Base-by-base conservation (phyloP, 2,113 vertebrate genomes). In the Anarrhichthys ocellatus region DNA sequence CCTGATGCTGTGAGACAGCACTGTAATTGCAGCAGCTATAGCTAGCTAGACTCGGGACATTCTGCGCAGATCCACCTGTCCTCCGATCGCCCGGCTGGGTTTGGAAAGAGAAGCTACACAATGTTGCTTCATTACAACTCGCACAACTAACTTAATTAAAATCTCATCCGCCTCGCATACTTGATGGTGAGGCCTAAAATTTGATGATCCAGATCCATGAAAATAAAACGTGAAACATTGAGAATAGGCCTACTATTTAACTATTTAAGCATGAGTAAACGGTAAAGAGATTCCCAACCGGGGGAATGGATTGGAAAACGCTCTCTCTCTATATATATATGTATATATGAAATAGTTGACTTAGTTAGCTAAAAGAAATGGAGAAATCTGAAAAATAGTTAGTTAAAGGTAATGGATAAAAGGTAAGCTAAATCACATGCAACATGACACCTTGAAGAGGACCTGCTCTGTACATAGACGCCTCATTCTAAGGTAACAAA, bases 21-120 rank as follows among this genome's bases (percentile, higher is more conserved):
- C 87, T 91, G 84, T 90, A 93, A 93, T 92, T 92, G 81, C 79
- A 83, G 67, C 81, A 87, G 80, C 88, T 73, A 29, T 29, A 83
- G 69, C 78, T 70, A 48, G 83, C 64, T 78, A 72, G 88, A 89
- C 91, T 89, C 68, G 38, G 89, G 92, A 90, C 32, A 75, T 89
- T 81, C 85, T 75, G 77, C 42, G 64, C 84, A 82, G 77, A 84
- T 61, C 78, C 77, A 86, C 76, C 83, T 88, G 88, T 87, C 80
- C 72, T 73, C 17, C 68, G 6, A 71, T 85, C 74, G 61, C 83
- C 81, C 62, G 69, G 82, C 69, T 77, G 58, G 74, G 54, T 82
- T 72, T 80, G 82, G 70, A 59, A 59, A 88, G 87, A 92, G 81
- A 63, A 79, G 78, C 67, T 59, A 58, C 78, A 72, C 73, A 86